Percentiles rank a stretch among this genome's conserved stretches.
Conservation (phyloP, 2,113 vertebrate species). For the Macquaria ambigua region DNA sequence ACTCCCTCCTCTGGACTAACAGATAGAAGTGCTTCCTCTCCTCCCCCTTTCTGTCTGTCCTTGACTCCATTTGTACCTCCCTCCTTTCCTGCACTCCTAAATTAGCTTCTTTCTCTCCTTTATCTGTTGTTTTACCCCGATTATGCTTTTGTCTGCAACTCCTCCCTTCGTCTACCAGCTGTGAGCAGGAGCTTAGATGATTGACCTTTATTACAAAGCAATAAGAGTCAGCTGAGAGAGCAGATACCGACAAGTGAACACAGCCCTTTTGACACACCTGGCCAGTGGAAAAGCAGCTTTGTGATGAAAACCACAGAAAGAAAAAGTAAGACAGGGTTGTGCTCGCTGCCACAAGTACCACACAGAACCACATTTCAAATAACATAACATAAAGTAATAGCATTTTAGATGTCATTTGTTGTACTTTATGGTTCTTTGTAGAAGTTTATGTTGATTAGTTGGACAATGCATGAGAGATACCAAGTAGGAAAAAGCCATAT, state of each 20-base stretch:
- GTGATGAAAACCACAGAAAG: neutral
- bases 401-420: neutral
- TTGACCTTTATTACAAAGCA: slow-evolving; percentile 47
- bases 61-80: slow-evolving; percentile 23
- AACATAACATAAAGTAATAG: neutral
- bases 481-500: neutral
- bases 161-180: slow-evolving; percentile 3
- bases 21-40: slow-evolving; percentile 35
- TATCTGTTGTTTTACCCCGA: slow-evolving; percentile 40
- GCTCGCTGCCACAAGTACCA: neutral
- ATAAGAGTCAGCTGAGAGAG: slow-evolving; percentile 11
- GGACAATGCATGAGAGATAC: neutral
- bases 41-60: slow-evolving; percentile 49
- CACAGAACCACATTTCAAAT: neutral
- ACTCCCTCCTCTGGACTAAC: slow-evolving; percentile 24
- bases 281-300: neutral
- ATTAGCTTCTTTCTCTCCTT: slow-evolving; percentile 11
- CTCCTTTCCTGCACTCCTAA: slow-evolving; percentile 35
- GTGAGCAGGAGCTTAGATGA: slow-evolving; percentile 30
- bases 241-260: neutral
- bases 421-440: neutral
- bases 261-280: neutral
- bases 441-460: neutral
- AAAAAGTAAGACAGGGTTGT: neutral
- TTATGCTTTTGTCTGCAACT: neutral